Conservation (phyloP, 2,113 vertebrate species). For the Morone saxatilis region DNA sequence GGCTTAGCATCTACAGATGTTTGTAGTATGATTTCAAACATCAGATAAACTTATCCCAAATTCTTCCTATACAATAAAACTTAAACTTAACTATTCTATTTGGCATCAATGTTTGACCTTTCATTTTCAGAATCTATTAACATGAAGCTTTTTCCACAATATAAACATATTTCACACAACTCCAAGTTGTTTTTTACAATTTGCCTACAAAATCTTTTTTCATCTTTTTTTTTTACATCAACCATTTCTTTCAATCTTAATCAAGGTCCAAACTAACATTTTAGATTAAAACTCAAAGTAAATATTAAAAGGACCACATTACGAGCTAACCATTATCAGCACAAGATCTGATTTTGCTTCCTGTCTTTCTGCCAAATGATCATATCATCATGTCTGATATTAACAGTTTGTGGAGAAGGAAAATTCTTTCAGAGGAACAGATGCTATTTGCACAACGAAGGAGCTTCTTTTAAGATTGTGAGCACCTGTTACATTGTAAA, state of each 20-base stretch:
- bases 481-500: slow-evolving; percentile 61
- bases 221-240: background rate
- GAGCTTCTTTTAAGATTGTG: slow-evolving; percentile 16
- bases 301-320: slow-evolving; percentile 35
- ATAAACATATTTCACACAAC: slow-evolving; percentile 5
- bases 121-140: slow-evolving; percentile 32
- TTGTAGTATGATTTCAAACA: slow-evolving; percentile 35
- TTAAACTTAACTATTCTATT: slow-evolving; percentile 29
- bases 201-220: background rate
- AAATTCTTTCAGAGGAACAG: background rate
- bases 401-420: background rate
- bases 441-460: slow-evolving; percentile 4
- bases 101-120: slow-evolving; percentile 39
- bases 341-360: slow-evolving; percentile 31
- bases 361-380: slow-evolving; percentile 34
- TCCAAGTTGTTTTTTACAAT: background rate
- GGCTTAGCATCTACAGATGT: slow-evolving; percentile 57
- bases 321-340: slow-evolving; percentile 15
- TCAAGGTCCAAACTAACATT: background rate
- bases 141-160: background rate
- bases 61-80: slow-evolving; percentile 17
- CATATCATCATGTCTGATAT: slow-evolving; percentile 9
- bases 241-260: background rate
- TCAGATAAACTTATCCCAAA: slow-evolving; percentile 3
- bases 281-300: slow-evolving; percentile 22